Base-by-base conservation (phyloP, 2,888 invertebrate species). In the Brenthis hecate region DNA sequence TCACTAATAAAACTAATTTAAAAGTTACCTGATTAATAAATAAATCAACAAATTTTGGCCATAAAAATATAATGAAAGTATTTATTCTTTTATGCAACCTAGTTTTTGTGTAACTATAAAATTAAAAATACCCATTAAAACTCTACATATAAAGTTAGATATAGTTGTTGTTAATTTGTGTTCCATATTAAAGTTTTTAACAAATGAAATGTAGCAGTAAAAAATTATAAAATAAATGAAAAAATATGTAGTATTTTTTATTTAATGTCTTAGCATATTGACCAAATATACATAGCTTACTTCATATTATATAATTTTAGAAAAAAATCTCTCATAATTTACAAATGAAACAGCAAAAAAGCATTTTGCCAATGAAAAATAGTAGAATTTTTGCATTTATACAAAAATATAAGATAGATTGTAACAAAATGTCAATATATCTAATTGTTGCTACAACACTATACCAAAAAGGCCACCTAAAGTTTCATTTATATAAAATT, bases 281-380 rank as follows among this genome's bases (percentile, higher is more conserved):
- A 79, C 78, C 78, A 81, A 82, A 82, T 83, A 81, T 82, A 84
- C 80, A 83, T 72, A 76, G 67, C 74, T 73, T 61, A 68, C 57
- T 56, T 62, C 53, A 65, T 66, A 68, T 68, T 71, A 73, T 75
- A 77, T 73, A 78, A 79, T 78, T 78, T 79, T 80, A 76, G 78
- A 78, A 81, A 80, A 75, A 76, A 63, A 66, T 69, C 62, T 74
- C 69, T 72, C 65, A 72, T 68, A 74, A 74, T 77, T 76, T 65
- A 65, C 57, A 62, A 36, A 58, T 61, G 50, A 70, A 23, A 51
- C 56, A 63, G 63, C 66, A 69, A 48, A 47, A 19, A 63, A 62
- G 23, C 28, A 55, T 47, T 50, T 11, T 58, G 57, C 71, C 63
- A 66, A 48, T 50, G 28, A 55, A 60, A 65, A 51, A 65, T 61